phyloP scores from a whole-genome alignment of 2,888 invertebrate species.

The Plagodis pulveraria region DNA sequence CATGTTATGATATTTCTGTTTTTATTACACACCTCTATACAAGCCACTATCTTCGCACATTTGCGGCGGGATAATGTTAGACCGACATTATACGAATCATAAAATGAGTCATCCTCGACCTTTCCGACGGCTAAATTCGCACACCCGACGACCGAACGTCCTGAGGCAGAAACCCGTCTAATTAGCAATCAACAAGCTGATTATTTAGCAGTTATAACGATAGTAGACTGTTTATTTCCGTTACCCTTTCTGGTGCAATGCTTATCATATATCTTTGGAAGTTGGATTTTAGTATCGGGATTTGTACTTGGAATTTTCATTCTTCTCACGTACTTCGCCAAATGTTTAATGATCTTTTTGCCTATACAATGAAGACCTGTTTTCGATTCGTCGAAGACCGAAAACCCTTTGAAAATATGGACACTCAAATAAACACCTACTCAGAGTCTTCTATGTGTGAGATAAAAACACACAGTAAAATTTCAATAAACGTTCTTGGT shows the following conservation, averaged over 20 bases:
- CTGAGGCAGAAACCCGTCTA: conserved; percentile 47
- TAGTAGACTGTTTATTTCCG: conserved; percentile 10
- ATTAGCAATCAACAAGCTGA: conserved; percentile 47
- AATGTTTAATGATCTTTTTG: conserved; percentile 6
- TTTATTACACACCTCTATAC: conserved; percentile 8
- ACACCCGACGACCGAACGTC: conserved; percentile 64
- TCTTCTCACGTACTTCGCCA: conserved; percentile 15
- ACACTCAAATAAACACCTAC: too few relatives aligned
- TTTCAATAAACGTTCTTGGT: conserved; percentile 11
- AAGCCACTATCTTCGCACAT: conserved; percentile 32
- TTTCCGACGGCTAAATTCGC: conserved; percentile 77
- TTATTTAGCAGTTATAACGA: conserved; percentile 19
- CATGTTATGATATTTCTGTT: too few relatives aligned
- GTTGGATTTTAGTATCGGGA: conserved; percentile 15
- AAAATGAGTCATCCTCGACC: conserved; percentile 71
- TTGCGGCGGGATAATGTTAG: conserved; percentile 28
- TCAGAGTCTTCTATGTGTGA: too few relatives aligned
- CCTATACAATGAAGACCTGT: conserved; percentile 16
- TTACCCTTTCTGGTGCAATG: conserved; percentile 13
- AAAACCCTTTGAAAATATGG: background rate
- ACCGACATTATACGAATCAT: conserved; percentile 44
- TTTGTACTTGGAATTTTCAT: background rate
- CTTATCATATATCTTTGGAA: conserved; percentile 10
- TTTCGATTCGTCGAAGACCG: conserved; percentile 4
- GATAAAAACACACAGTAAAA: background rate